Evolutionary conservation across 2,888 invertebrate species (phyloP).

Genomic region (Drosophila atripex): DNA sequence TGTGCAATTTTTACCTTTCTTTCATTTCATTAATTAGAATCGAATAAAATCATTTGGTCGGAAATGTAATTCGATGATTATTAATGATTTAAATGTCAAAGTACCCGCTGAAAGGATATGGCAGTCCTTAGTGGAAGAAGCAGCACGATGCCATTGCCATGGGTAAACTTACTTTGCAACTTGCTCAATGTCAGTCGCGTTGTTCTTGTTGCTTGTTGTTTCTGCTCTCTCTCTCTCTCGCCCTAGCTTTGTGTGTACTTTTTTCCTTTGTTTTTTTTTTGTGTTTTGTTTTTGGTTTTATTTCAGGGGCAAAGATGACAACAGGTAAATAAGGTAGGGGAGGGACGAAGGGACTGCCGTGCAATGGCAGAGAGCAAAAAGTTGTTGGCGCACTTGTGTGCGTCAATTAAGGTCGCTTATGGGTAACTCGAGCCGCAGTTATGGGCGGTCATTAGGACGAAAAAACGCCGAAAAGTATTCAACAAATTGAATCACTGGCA

Average conservation of each 20-base stretch:
- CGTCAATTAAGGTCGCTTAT: slow-evolving; percentile 53
- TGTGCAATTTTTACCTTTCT: background rate
- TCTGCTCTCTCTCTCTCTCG: slow-evolving; percentile 19
- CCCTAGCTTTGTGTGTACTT: slow-evolving; percentile 22
- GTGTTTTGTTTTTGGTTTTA: background rate
- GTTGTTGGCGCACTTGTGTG: slow-evolving; percentile 36
- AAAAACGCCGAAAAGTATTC: slow-evolving; percentile 50
- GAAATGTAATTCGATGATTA: slow-evolving; percentile 2
- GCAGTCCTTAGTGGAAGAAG: slow-evolving; percentile 7
- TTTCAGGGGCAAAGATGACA: slow-evolving; percentile 52
- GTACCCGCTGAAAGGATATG: background rate
- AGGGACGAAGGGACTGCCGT: background rate
- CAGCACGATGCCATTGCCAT: slow-evolving; percentile 39
- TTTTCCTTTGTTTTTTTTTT: slow-evolving; percentile 4
- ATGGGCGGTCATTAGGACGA: slow-evolving; percentile 41
- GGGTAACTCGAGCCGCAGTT: slow-evolving; percentile 51
- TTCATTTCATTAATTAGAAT: background rate
- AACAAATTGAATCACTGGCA: slow-evolving; percentile 45
- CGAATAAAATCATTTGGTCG: background rate
- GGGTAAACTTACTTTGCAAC: slow-evolving; percentile 47
- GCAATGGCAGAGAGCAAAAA: slow-evolving; percentile 27
- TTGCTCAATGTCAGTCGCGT: slow-evolving; percentile 48
- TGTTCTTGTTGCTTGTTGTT: slow-evolving; percentile 3
- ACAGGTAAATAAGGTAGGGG: slow-evolving; percentile 43
- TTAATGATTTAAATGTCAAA: background rate